A percentile compares a stretch with the other conserved stretches of the same genome.
These are phyloP conservation scores for Drepanosiphum platanoidis DNA, from an alignment of 2,888 invertebrate genomes.

Conservation along the genomic window DNA sequence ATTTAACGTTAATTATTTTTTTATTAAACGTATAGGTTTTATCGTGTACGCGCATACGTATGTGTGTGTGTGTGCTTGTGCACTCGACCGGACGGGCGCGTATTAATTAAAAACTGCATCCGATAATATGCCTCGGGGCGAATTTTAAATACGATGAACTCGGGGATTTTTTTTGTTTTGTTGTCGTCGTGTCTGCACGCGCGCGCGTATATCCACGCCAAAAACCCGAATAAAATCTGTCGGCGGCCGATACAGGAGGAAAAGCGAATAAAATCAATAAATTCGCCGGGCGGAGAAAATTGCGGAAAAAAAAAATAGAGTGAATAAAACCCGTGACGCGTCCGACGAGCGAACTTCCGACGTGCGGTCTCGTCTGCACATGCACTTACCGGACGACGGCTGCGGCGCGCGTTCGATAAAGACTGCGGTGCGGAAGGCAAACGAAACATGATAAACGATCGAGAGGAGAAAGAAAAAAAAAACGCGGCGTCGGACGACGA, in stretches of 20 bases:
- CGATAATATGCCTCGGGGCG: conserved; percentile 3
- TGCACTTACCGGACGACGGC: no score
- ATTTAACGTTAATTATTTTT: conserved; percentile 43
- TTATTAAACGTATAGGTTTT: not conserved
- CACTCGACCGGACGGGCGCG: not conserved
- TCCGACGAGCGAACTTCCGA: no score
- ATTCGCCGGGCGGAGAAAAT: not conserved
- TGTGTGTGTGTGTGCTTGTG: not conserved
- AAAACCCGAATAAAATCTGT: conserved; percentile 25
- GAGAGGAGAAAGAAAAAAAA: not conserved
- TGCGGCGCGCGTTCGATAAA: no score
- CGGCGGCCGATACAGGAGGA: conserved; percentile 16
- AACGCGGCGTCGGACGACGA: not conserved
- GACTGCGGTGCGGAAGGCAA: no score
- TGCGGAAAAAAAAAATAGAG: no score
- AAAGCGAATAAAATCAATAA: conserved; percentile 44
- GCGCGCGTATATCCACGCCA: not conserved
- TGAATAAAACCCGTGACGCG: no score
- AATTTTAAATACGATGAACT: conserved; percentile 12
- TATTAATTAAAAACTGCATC: conserved; percentile 55
- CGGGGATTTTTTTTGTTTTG: not conserved
- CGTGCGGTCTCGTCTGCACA: no score
- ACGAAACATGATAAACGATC: no score
- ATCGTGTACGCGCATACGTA: not conserved
- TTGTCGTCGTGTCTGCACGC: not conserved